phyloP scores from a whole-genome alignment of 2,888 invertebrate species.

The Oscheius sp. region DNA sequence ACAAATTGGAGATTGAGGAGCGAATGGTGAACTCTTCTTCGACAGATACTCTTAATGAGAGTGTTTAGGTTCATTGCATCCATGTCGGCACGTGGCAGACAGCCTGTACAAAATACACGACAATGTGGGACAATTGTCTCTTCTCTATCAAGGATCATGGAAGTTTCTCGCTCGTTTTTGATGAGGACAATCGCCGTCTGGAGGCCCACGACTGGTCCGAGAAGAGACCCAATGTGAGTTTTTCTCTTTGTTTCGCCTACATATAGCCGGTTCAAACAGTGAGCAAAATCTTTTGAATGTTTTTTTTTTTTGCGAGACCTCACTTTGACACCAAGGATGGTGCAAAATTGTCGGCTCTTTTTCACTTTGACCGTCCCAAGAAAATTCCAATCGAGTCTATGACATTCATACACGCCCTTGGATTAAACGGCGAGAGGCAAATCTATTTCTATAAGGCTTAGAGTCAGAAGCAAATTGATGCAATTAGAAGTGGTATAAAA shows the following conservation, averaged over 20 bases:
- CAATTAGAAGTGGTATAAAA: too few species aligned
- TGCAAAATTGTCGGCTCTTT: too few species aligned
- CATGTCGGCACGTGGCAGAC: constrained; percentile 26
- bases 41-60: neutral
- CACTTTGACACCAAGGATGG: too few species aligned
- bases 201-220: constrained; percentile 34
- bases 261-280: neutral
- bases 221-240: constrained; percentile 26
- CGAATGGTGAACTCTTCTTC: neutral
- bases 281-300: neutral
- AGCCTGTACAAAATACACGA: constrained; percentile 4
- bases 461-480: too few species aligned
- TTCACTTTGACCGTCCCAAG: too few species aligned
- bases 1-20: constrained; percentile 24
- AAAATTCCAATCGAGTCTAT: too few species aligned
- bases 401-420: too few species aligned
- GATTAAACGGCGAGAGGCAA: too few species aligned
- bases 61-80: constrained; percentile 15
- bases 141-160: constrained; percentile 19
- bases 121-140: constrained; percentile 30
- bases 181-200: constrained; percentile 27
- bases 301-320: too few species aligned
- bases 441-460: too few species aligned
- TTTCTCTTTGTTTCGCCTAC: neutral
- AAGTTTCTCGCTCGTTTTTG: constrained; percentile 26